Base-by-base conservation (phyloP, 2,888 invertebrate genomes). In the Lampropteryx suffumata region DNA sequence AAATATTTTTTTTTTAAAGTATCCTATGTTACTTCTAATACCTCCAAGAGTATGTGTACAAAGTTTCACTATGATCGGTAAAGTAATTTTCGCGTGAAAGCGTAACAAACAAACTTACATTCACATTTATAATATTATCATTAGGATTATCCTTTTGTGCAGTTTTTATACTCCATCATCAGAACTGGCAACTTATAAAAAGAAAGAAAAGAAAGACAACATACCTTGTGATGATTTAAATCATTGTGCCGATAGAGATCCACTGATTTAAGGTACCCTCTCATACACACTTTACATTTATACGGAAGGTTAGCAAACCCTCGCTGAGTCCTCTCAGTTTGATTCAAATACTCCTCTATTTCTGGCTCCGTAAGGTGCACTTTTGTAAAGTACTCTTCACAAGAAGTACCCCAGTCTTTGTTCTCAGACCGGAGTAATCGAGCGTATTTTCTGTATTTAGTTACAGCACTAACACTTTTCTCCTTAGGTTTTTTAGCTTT, bases 141-240 rank as follows among this genome's bases (percentile, higher is more conserved):
- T n/a, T n/a, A n/a, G n/a, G n/a, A n/a, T n/a, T n/a, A n/a, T n/a
- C n/a, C n/a, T n/a, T n/a, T n/a, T n/a, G n/a, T n/a, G n/a, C n/a
- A n/a, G n/a, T n/a, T n/a, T n/a, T n/a, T n/a, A n/a, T n/a, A n/a
- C n/a, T n/a, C n/a, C n/a, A n/a, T n/a, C n/a, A n/a, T n/a, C n/a
- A n/a, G n/a, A n/a, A n/a, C n/a, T n/a, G n/a, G n/a, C n/a, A n/a
- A n/a, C n/a, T n/a, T n/a, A n/a, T n/a, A n/a, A n/a, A n/a, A n/a
- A n/a, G n/a, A n/a, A n/a, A n/a, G n/a, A n/a, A n/a, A n/a, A n/a
- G n/a, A n/a, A n/a, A n/a, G n/a, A n/a, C n/a, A n/a, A 8, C 12
- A 1, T 35, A 81, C 81, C 65, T 68, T 51, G 12, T 50, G 57
- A 56, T 81, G 82, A 28, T 56, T 57, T 8, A 70, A 59, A 11